A percentile compares a stretch with the other conserved stretches of the same genome.
Conservation (phyloP, 92 coral and sea anemone species). For the Actinernus sp. region DNA sequence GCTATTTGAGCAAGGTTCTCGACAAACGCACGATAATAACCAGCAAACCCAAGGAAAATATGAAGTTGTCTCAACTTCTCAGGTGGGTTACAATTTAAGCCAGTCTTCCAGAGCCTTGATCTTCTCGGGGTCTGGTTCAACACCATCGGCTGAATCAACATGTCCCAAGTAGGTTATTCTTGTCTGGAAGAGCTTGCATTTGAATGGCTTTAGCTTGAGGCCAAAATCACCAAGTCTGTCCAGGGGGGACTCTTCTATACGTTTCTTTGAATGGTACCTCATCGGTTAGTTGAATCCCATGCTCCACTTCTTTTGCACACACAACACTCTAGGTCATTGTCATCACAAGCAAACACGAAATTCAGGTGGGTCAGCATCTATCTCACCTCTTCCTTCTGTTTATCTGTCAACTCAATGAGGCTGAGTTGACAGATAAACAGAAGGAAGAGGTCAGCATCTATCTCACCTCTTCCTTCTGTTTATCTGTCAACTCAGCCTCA, state of each 20-base stretch:
- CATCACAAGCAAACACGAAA: constrained; percentile 27
- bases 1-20: constrained; percentile 52
- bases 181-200: constrained; percentile 57
- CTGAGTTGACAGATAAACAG: no score
- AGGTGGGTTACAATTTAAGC: constrained; percentile 16
- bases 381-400: no score
- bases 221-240: constrained; percentile 47
- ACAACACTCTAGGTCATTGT: constrained; percentile 40
- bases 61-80: constrained; percentile 44
- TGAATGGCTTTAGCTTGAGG: constrained; percentile 45
- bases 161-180: constrained; percentile 46
- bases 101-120: constrained; percentile 42
- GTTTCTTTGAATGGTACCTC: constrained; percentile 21
- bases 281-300: constrained; percentile 28
- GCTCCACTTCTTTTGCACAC: constrained; percentile 24
- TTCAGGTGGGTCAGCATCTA: constrained; percentile 18
- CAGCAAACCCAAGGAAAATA: constrained; percentile 61
- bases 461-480: no score
- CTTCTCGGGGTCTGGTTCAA: no score
- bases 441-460: no score
- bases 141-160: constrained; percentile 40
- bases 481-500: no score
- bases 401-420: not conserved
- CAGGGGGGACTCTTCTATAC: constrained; percentile 48
- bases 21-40: constrained; percentile 57